Base-by-base conservation (phyloP, 2,888 invertebrate genomes). In the Mesoligia furuncula region DNA sequence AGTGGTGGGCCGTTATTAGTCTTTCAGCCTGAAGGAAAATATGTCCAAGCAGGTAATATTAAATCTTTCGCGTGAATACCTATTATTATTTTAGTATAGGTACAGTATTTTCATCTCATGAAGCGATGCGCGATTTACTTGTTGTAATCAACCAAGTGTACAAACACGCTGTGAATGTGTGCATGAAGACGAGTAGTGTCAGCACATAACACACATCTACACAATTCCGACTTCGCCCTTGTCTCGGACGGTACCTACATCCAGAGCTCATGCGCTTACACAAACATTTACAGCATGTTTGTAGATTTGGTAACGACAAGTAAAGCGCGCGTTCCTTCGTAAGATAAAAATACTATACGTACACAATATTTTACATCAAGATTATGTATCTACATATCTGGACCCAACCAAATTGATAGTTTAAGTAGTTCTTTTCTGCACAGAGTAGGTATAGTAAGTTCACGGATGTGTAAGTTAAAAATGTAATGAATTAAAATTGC, bases 1-100 rank as follows among this genome's bases (percentile, higher is more conserved):
- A 98, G 98, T 88, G 98, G 98, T 31, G 98, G 98, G 4, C 98
- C 98, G 0, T 91, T 98, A 66, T 83, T 97, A 48, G 95, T 95
- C 7, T 95, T 97, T 90, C 94, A 97, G 89, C 89, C 92, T 11
- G 95, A 96, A 78, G 97, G 97, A 80, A 96, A 94, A 91, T 97
- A 97, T 90, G 97, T 97, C 77, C 94, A 97, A 91, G 95, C 97
- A 86, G 98, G 98, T 97, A 94, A 93, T 62, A 36, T 36, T 36
- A 48, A 24, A 65, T 39, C 24, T 15, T 64, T 36, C 6, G 66
- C 42, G 27, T n/a, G 39, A 17, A 39, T 65, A n/a, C 15, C 39
- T 17, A 9, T 42, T 13, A 27, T 27, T 20, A 66, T 27, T 27
- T n/a, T 6, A 20, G 24, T 24, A 15, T 11, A 42, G 1, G 45